Conservation (phyloP, 2,797 vertebrate genomes). For the Propithecus perrieri region DNA sequence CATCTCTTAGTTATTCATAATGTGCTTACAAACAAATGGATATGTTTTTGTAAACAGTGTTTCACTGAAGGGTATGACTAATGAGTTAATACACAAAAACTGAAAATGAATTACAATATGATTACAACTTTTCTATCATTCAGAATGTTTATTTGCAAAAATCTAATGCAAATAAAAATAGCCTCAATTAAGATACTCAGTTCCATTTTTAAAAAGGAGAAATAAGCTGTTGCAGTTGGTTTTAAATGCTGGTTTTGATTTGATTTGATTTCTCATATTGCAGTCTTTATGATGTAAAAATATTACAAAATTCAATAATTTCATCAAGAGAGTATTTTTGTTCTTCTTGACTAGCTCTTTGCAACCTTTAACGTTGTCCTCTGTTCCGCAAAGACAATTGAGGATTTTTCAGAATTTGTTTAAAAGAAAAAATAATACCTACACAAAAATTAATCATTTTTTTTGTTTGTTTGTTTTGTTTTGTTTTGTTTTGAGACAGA, state of each 20-base stretch:
- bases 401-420: not conserved
- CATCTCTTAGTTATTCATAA: slow-evolving; percentile 23
- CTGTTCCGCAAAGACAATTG: not conserved
- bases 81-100: slow-evolving; percentile 58
- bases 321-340: slow-evolving; percentile 18
- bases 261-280: not conserved
- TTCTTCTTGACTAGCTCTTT: not conserved
- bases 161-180: slow-evolving; percentile 27
- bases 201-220: slow-evolving; percentile 29
- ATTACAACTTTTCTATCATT: slow-evolving; percentile 48
- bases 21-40: slow-evolving; percentile 48
- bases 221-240: not conserved
- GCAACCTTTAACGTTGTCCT: not conserved
- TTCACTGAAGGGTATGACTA: slow-evolving; percentile 44
- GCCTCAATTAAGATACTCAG: not conserved
- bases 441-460: not conserved
- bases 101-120: slow-evolving; percentile 43
- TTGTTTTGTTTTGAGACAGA: no score
- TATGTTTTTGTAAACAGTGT: slow-evolving; percentile 32
- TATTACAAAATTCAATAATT: not conserved
- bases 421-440: not conserved
- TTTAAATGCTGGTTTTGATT: slow-evolving; percentile 30
- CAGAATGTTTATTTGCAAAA: slow-evolving; percentile 29
- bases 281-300: not conserved
- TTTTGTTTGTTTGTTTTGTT: no score